phyloP scores from a whole-genome alignment of 2,113 vertebrate species.

The Eurypyga helias region DNA sequence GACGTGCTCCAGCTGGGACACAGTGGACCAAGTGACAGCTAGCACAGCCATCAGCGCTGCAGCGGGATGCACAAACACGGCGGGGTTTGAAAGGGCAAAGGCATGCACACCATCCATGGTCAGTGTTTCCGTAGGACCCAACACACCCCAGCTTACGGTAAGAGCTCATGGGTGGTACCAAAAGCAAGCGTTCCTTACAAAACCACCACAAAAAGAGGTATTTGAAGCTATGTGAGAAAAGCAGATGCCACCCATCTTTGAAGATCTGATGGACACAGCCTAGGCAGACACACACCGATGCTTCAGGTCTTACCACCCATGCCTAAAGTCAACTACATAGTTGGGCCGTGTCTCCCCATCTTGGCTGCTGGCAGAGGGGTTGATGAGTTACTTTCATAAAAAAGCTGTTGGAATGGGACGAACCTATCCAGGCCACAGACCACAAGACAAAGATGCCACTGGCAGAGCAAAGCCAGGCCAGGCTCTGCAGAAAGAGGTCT shows the following conservation, averaged over 20 bases:
- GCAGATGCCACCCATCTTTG: not conserved
- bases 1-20: not conserved
- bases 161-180: not conserved
- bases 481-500: not conserved
- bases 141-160: not conserved
- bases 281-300: not conserved
- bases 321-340: not conserved
- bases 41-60: fast-evolving
- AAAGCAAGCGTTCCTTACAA: not conserved
- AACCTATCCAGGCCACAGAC: not conserved
- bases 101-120: fast-evolving
- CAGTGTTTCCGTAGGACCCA: not conserved
- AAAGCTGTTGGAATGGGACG: no score
- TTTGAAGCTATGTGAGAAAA: not conserved
- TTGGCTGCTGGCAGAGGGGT: not conserved
- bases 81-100: not conserved
- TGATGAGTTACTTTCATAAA: not conserved
- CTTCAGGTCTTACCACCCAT: not conserved
- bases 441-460: not conserved
- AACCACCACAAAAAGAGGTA: not conserved
- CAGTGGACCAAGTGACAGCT: fast-evolving
- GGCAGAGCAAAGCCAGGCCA: not conserved
- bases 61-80: fast-evolving
- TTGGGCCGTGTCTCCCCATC: not conserved
- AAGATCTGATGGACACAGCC: not conserved